phyloP scores from a whole-genome alignment of 2,113 vertebrate genomes.

The Epinephelus lanceolatus region DNA sequence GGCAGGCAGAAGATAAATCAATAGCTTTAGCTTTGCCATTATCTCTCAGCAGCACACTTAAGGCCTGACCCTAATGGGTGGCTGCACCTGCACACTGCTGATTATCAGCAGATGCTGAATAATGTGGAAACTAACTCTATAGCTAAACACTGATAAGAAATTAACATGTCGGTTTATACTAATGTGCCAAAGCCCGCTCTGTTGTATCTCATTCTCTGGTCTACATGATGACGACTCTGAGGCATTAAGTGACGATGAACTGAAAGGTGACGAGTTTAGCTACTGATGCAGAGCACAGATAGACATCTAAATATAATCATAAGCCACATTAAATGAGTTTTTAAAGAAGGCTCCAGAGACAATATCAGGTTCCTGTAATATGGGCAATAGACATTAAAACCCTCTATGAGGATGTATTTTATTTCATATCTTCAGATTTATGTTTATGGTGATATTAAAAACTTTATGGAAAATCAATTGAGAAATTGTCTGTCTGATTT shows the following conservation, averaged over 20 bases:
- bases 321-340: not conserved
- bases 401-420: not conserved
- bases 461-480: not conserved
- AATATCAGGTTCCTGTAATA: not conserved
- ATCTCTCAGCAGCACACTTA: constrained; percentile 65
- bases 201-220: constrained; percentile 2
- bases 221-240: not conserved
- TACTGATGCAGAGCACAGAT: constrained; percentile 5
- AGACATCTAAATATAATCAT: constrained; percentile 5
- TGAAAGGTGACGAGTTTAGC: not conserved
- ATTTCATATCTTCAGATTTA: not conserved
- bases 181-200: not conserved
- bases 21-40: constrained; percentile 66
- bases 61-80: constrained; percentile 50
- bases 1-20: constrained; percentile 62
- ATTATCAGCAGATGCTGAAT: constrained; percentile 54
- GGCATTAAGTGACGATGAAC: constrained; percentile 6
- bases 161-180: constrained; percentile 42
- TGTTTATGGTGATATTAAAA: not conserved
- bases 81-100: constrained; percentile 30
- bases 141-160: constrained; percentile 25
- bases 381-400: not conserved
- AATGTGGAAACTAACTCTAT: constrained; percentile 53
- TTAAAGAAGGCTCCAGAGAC: not conserved
- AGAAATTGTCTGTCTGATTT: not conserved